A percentile compares a stretch with the other conserved stretches of the same genome.
Conservation (phyloP, 2,797 vertebrate genomes). For the Sphenopsis melanotis region DNA sequence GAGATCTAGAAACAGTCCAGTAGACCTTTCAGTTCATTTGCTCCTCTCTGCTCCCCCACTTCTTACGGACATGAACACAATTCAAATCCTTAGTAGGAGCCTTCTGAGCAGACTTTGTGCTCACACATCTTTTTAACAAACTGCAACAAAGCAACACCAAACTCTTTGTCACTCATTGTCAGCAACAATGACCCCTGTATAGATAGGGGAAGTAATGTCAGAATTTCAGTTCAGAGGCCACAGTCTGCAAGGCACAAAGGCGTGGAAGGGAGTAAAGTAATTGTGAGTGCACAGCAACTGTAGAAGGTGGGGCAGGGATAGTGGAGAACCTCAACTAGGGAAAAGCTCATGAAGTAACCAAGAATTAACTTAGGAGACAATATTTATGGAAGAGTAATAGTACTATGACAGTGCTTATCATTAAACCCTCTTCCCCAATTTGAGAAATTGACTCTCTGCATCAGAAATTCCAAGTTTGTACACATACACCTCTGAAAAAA, state of each 20-base stretch:
- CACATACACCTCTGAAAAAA: not conserved
- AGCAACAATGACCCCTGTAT: fast-evolving
- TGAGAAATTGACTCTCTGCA: not conserved
- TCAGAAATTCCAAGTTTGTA: not conserved
- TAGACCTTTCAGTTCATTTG: not conserved
- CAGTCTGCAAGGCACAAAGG: not conserved
- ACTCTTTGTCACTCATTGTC: not conserved
- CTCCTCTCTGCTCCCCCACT: not conserved
- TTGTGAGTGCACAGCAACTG: not conserved
- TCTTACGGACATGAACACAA: fast-evolving
- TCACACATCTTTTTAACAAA: not conserved
- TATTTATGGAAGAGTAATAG: not conserved
- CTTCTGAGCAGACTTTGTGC: fast-evolving
- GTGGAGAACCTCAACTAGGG: not conserved
- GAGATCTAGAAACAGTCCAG: not conserved
- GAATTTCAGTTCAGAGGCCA: not conserved
- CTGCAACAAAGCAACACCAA: not conserved
- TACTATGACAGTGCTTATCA: not conserved
- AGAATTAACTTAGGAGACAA: not conserved
- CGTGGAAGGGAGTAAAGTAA: not conserved
- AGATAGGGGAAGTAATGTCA: not conserved
- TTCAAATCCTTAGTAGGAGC: not conserved
- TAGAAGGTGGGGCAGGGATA: not conserved
- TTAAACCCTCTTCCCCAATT: not conserved
- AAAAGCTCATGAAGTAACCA: not conserved